phyloP scores from a whole-genome alignment of 2,113 vertebrate species.

The Prietella phreatophila region DNA sequence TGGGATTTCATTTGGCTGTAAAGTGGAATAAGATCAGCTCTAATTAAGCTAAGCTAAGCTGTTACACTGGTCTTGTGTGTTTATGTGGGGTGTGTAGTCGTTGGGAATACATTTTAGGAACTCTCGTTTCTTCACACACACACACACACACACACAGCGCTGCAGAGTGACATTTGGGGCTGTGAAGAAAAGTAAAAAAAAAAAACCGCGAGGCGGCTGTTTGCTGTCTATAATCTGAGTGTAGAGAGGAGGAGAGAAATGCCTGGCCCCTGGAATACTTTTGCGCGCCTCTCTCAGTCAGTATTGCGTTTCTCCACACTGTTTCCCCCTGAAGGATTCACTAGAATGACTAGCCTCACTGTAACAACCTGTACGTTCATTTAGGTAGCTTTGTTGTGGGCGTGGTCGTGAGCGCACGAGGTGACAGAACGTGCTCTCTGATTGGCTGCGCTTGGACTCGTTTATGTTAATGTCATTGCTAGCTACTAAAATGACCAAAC shows the following conservation, averaged over 20 bases:
- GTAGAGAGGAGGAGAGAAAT: constrained; percentile 47
- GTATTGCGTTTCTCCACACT: constrained; percentile 35
- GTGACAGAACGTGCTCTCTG: background rate
- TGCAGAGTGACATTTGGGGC: constrained; percentile 56
- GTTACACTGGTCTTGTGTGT: background rate
- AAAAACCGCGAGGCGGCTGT: constrained; percentile 49
- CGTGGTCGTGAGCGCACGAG: constrained; percentile 2
- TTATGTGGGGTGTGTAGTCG: background rate
- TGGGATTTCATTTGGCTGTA: background rate
- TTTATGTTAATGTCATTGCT: background rate
- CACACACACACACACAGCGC: background rate
- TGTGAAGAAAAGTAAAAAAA: no score
- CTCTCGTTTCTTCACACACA: background rate
- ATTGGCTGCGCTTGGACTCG: background rate
- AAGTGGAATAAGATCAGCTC: background rate
- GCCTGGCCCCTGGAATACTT: constrained; percentile 55
- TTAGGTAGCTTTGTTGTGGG: background rate
- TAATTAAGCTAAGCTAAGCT: background rate
- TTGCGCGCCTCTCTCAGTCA: constrained; percentile 26
- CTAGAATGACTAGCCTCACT: background rate
- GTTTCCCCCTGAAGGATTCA: constrained; percentile 15
- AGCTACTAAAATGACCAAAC: background rate
- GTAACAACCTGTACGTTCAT: background rate
- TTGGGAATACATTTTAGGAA: background rate
- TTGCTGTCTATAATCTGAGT: constrained; percentile 52